These are phyloP conservation scores for Glyptemys insculpta DNA, from an alignment of 2,797 vertebrate genomes.

Conservation along the genomic window DNA sequence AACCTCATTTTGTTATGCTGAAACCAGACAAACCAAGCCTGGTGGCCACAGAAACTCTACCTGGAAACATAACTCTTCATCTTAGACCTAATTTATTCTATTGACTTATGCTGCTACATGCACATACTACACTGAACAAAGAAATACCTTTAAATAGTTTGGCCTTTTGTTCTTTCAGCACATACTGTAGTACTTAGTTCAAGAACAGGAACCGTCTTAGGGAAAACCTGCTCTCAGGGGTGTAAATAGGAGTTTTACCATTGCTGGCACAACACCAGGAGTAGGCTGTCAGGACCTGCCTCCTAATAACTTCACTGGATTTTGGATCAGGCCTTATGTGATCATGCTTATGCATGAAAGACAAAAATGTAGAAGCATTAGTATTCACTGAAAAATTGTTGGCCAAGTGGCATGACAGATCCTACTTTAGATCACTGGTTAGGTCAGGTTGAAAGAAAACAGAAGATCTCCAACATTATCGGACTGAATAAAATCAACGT, in stretches of 20 bases:
- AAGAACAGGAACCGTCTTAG: background rate
- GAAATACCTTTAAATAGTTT: background rate
- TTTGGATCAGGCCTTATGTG: background rate
- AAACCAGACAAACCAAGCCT: background rate
- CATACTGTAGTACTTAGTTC: background rate
- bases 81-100: background rate
- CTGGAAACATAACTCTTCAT: accelerated
- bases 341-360: background rate
- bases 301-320: background rate
- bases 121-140: background rate
- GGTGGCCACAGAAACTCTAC: background rate
- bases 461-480: background rate
- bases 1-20: background rate
- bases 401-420: background rate
- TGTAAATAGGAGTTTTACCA: background rate
- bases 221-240: background rate
- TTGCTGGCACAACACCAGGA: background rate
- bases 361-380: background rate
- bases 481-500: background rate
- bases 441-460: background rate
- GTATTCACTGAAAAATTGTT: background rate
- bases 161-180: background rate
- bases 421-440: background rate
- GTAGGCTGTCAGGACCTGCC: background rate
- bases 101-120: background rate